Conservation (phyloP, 2,888 invertebrate species). For the Latrodectus hesperus region DNA sequence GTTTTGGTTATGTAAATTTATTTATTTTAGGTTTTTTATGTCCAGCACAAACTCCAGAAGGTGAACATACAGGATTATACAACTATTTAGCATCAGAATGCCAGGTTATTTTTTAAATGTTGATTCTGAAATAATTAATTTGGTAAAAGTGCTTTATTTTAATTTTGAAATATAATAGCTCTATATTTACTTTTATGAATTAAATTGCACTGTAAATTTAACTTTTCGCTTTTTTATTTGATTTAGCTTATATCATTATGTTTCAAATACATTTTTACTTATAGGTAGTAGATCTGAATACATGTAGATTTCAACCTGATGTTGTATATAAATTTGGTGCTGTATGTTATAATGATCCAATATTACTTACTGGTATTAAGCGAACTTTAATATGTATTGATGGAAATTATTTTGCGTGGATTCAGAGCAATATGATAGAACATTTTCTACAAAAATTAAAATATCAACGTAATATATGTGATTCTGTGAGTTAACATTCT, state of each 20-base stretch:
- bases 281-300: conserved; percentile 21
- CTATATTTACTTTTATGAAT: background rate
- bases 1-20: background rate
- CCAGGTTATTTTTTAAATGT: conserved; percentile 14
- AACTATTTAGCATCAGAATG: conserved; percentile 86
- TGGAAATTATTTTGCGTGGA: conserved; percentile 87
- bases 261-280: conserved; percentile 5
- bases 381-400: conserved; percentile 85
- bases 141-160: background rate
- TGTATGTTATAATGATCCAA: conserved; percentile 72
- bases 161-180: background rate
- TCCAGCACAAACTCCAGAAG: conserved; percentile 99
- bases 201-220: conserved; percentile 75
- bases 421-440: conserved; percentile 76
- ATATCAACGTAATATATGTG: background rate
- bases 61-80: conserved; percentile 95
- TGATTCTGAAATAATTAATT: background rate
- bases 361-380: conserved; percentile 72
- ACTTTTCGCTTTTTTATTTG: conserved; percentile 78
- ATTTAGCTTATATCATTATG: background rate
- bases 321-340: conserved; percentile 26
- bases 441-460: conserved; percentile 74
- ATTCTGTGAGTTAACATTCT: conserved; percentile 10
- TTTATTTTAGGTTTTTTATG: conserved; percentile 86
- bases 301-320: background rate